Conservation (phyloP, 2,113 vertebrate genomes). For the Perca schrenkii region DNA sequence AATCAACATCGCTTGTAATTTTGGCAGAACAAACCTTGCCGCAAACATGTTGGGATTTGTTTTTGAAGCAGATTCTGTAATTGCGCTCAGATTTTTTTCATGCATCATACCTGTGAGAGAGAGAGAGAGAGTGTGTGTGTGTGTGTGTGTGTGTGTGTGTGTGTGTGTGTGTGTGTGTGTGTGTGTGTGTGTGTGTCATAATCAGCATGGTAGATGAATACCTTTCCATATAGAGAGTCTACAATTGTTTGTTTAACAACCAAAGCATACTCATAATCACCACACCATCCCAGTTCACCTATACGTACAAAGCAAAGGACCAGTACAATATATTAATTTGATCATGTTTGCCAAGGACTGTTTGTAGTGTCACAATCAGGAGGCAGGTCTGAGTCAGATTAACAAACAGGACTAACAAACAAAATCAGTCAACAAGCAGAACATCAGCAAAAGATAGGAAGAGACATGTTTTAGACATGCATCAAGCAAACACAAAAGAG, state of each 20-base stretch:
- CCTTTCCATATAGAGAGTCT: not conserved
- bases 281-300: not conserved
- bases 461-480: not conserved
- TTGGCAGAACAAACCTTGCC: constrained; percentile 4
- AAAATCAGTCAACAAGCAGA: not conserved
- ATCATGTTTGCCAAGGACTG: not conserved
- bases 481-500: constrained; percentile 8
- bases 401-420: not conserved
- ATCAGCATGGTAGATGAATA: not conserved
- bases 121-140: not conserved
- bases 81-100: not conserved
- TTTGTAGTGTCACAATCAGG: not conserved
- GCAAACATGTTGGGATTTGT: not conserved
- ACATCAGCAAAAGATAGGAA: not conserved
- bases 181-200: not conserved
- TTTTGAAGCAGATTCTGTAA: not conserved
- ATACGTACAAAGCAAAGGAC: not conserved
- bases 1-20: not conserved
- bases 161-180: too few relatives aligned
- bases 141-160: too few relatives aligned
- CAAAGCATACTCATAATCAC: not conserved
- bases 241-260: not conserved
- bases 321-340: not conserved
- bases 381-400: not conserved
- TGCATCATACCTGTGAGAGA: not conserved